Evolutionary conservation across 2,888 invertebrate genomes (phyloP), one percentile per base, ranked within the genome.

Genomic region (Junonia oenone): DNA sequence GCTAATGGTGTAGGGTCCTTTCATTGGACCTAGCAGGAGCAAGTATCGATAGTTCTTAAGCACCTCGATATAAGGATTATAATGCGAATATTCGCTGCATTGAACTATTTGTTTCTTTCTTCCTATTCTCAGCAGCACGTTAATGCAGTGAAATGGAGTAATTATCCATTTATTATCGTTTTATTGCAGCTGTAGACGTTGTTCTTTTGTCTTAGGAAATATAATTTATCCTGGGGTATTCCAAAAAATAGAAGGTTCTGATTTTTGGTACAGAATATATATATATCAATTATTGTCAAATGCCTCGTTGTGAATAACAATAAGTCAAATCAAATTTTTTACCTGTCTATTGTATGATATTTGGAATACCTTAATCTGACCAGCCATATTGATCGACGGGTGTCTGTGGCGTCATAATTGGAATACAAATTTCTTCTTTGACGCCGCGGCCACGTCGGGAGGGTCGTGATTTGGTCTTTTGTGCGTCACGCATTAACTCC

Each of bases 381-480:
- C 58, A 66, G 54, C 68, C 63, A 69, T 72, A 73, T 73, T 69
- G 74, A 76, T 75, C 73, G 68, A 58, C 64, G 64, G 64, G 65
- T 67, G 67, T 70, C 69, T 69, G 66, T 67, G 65, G 83, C 76
- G 81, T 85, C 81, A 83, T 89, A 90, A 90, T 90, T 89, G 87
- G 84, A 88, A 86, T 88, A 89, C 89, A 88, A 89, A 88, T 89
- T 87, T 79, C 76, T 82, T 83, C 83, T 87, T 85, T 85, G 87
- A 82, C 83, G 81, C 76, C 74, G 69, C 72, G 77, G 76, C 72
- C 76, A 75, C 81, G 68, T 63, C 64, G 69, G 68, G 68, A 82
- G 82, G 81, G 81, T 83, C 83, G 86, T 89, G 89, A 89, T 89
- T 89, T 89, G 81, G 86, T 78, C 88, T 87, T 89, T 90, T 90